These are phyloP conservation scores for Acromyrmex charruanus DNA, from an alignment of 1,140 invertebrate species.

Conservation along the genomic window DNA sequence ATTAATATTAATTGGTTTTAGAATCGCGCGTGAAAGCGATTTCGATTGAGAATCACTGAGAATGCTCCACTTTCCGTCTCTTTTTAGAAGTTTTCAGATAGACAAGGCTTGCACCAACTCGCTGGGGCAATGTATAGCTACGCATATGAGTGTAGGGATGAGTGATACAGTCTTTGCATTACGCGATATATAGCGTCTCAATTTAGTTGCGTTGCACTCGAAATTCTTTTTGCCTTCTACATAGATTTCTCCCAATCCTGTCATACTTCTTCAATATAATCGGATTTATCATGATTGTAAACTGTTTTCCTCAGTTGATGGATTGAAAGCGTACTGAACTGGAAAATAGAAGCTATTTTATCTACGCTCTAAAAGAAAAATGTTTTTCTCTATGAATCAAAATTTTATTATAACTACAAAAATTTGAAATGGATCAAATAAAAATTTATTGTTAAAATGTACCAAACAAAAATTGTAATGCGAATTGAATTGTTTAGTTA, in stretches of 20 bases:
- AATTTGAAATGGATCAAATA: too few relatives aligned
- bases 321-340: conserved; percentile 45
- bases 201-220: background rate
- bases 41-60: conserved; percentile 65
- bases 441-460: too few relatives aligned
- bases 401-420: too few relatives aligned
- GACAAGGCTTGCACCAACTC: conserved; percentile 30
- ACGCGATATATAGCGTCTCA: background rate
- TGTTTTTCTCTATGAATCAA: too few relatives aligned
- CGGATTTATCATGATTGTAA: conserved; percentile 69
- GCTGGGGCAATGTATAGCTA: background rate
- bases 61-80: conserved; percentile 71
- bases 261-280: conserved; percentile 34
- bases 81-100: conserved; percentile 51
- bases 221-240: too few relatives aligned
- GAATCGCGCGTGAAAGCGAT: background rate
- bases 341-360: background rate
- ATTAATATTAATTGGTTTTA: background rate
- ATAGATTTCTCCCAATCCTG: conserved; percentile 36
- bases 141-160: conserved; percentile 46
- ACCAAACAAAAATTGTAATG: too few relatives aligned
- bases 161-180: background rate
- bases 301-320: conserved; percentile 63
- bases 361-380: too few relatives aligned
- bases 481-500: too few relatives aligned